Evolutionary conservation across 1,140 invertebrate genomes (phyloP).

Genomic region (Drosophila malerkotliana): DNA sequence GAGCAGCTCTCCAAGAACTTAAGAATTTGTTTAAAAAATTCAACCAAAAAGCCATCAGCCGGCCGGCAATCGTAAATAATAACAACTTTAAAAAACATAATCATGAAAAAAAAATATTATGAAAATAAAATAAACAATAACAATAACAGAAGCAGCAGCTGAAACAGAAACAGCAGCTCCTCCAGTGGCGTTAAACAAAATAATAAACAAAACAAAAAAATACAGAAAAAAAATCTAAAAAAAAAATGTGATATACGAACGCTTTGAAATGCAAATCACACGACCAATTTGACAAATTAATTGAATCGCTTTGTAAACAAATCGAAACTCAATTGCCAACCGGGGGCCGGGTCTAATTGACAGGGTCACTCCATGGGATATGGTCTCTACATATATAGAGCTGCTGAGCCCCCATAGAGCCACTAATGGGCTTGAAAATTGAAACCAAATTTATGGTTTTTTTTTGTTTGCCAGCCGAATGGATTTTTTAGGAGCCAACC

Average conservation of each 20-base stretch:
- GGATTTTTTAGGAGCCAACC: no score
- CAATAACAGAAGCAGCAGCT: conserved; percentile 12
- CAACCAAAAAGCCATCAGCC: conserved; percentile 13
- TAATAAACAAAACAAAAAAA: conserved; percentile 25
- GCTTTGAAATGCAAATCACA: conserved; percentile 48
- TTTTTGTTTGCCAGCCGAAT: no score
- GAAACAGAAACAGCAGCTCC: background rate
- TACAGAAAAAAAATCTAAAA: background rate
- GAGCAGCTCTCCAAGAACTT: background rate
- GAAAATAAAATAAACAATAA: conserved; percentile 31
- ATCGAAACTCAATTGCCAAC: conserved; percentile 24
- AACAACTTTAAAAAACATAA: conserved; percentile 21
- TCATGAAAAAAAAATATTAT: conserved; percentile 1
- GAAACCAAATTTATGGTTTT: background rate
- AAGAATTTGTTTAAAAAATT: background rate
- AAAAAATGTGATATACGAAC: conserved; percentile 33
- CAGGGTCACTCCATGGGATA: background rate
- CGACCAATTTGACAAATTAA: conserved; percentile 55
- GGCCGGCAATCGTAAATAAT: conserved; percentile 35
- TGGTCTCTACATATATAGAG: background rate
- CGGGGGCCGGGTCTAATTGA: conserved; percentile 15
- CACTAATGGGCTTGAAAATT: background rate
- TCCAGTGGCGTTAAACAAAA: conserved; percentile 25
- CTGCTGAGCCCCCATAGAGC: background rate
- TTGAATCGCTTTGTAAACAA: conserved; percentile 52